Conservation (phyloP, 2,797 vertebrate genomes). For the Anabacerthia variegaticeps region DNA sequence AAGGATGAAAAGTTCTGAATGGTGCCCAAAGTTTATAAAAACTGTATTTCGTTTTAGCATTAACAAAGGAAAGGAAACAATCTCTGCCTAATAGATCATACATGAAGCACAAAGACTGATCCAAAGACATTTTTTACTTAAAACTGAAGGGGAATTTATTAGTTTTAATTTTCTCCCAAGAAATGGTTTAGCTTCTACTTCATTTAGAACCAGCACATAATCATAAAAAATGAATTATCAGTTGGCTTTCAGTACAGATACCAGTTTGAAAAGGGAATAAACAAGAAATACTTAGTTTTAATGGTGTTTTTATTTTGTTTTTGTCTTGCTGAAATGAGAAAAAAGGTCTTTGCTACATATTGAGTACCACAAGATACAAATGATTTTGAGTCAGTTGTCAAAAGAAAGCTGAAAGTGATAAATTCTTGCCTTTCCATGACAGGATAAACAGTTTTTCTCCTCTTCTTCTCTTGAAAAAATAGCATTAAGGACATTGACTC, state of each 20-base stretch:
- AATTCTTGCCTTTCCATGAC: neutral
- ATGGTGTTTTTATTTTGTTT: fast-evolving
- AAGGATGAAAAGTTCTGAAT: neutral
- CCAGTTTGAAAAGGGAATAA: neutral
- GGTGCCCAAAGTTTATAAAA: neutral
- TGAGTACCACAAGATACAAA: neutral
- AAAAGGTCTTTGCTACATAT: neutral
- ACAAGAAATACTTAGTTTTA: neutral
- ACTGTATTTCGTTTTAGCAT: neutral
- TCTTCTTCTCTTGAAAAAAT: neutral
- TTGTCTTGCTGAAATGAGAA: neutral
- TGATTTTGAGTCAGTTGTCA: neutral
- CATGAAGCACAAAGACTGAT: neutral
- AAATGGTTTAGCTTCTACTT: neutral
- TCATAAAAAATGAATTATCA: neutral
- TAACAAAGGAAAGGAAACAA: neutral
- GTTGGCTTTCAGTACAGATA: neutral
- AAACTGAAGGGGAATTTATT: neutral
- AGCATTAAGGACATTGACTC: neutral
- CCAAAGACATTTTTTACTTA: neutral
- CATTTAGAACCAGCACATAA: neutral
- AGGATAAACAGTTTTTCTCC: neutral
- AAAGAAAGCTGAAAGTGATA: neutral
- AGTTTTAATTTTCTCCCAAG: neutral
- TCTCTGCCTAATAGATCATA: neutral